A percentile compares a stretch with the other conserved stretches of the same genome.
Evolutionary conservation across 2,113 vertebrate species (phyloP).

Genomic region (Pseudois nayaur): DNA sequence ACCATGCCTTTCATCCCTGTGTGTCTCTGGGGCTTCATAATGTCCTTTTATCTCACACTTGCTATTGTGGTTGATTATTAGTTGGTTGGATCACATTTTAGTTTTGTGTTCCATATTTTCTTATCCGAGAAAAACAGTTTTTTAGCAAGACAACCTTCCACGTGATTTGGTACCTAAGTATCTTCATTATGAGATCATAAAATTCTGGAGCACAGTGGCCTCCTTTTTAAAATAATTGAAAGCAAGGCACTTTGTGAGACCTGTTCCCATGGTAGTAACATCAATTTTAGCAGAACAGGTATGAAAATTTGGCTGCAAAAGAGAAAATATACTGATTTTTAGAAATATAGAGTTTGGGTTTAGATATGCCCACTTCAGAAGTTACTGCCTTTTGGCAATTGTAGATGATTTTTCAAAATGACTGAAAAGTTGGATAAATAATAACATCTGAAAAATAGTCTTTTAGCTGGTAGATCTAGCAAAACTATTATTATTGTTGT

Average conservation of each 20-base stretch:
- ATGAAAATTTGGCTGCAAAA: background rate
- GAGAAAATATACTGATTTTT: background rate
- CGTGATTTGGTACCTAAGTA: background rate
- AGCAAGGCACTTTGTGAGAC: background rate
- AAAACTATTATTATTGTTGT: background rate
- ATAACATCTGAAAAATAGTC: background rate
- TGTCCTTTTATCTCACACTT: background rate
- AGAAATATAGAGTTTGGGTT: background rate
- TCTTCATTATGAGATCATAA: slow-evolving; percentile 23
- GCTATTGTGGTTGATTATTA: background rate
- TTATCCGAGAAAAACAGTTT: background rate
- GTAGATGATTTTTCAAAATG: background rate
- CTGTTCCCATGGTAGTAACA: background rate
- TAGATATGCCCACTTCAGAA: background rate
- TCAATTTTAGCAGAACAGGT: background rate
- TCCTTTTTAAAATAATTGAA: background rate
- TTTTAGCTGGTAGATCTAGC: background rate
- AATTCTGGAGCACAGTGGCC: background rate
- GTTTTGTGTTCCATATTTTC: background rate
- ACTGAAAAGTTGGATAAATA: background rate
- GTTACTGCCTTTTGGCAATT: background rate
- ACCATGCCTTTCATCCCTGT: background rate
- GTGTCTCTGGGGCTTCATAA: background rate
- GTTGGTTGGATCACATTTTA: background rate
- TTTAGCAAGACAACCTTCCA: background rate